Evolutionary conservation across 2,797 vertebrate genomes (phyloP), one percentile per base, ranked within the genome.

Genomic region (Lacerta agilis): DNA sequence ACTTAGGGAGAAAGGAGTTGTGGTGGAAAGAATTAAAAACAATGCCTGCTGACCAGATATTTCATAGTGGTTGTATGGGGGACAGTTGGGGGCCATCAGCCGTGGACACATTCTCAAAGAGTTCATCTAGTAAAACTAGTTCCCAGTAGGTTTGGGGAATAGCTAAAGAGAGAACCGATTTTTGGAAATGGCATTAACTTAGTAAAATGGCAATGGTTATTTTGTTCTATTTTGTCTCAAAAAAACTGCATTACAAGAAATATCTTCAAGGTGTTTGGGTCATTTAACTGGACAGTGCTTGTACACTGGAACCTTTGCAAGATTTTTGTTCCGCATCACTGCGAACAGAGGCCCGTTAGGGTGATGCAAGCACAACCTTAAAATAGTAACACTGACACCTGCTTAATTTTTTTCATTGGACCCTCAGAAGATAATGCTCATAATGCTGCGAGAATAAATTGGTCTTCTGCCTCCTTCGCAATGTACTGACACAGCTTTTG

Each of bases 401-500:
- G 94, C 93, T 92, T 93, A 91, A 82, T 45, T 91, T 92, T 92
- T 93, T 76, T 87, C 88, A 91, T 93, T 91, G 92, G 91, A 66
- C 23, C 81, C 90, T 96, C 93, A 10, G 89, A 96, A 94, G 92
- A 93, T 93, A 90, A 90, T 92, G 91, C 87, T 93, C 90, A 91
- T 83, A 89, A 95, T 92, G 90, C 93, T 92, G 92, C 79, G 92
- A 94, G 89, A 95, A 91, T 93, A 94, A 95, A 94, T 95, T 85
- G 94, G 87, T 91, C 90, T 89, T 94, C 92, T 87, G 61, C 69
- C 87, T 90, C 73, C 71, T 18, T 86, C 93, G 91, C 87, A 88
- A 87, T 94, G 94, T 94, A 92, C 91, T 93, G 96, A 94, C 92
- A 95, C 87, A 90, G 93, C 92, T 95, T 97, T 96, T 97, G 94